Evolutionary conservation across 2,888 invertebrate species (phyloP).

Genomic region (Andrena bicolor): DNA sequence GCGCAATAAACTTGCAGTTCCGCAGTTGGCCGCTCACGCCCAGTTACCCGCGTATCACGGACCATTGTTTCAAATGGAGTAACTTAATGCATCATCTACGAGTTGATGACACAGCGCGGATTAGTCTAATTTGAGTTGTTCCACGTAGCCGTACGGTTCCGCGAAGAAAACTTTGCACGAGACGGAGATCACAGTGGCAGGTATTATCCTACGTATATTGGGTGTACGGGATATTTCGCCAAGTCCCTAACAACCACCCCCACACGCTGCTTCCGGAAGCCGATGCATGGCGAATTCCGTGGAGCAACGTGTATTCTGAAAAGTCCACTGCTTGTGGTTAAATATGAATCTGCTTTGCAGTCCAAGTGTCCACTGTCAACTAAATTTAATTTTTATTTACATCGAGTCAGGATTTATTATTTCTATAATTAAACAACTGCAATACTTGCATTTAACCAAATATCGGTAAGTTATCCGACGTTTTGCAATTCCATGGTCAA

Average conservation of each 20-base stretch:
- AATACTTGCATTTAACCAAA: too few species aligned
- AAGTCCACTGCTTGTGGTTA: background rate
- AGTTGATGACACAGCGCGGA: constrained; percentile 55
- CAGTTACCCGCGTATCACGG: constrained; percentile 48
- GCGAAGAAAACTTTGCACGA: constrained; percentile 53
- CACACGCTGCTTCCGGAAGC: background rate
- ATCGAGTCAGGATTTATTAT: background rate
- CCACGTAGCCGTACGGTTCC: constrained; percentile 38
- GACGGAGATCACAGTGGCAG: constrained; percentile 39
- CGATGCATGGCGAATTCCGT: background rate
- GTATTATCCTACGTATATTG: constrained; percentile 53
- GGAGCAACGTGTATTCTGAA: background rate
- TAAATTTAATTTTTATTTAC: background rate
- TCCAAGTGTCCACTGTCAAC: background rate
- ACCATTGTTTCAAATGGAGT: constrained; percentile 53
- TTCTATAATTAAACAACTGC: background rate
- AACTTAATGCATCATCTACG: constrained; percentile 60
- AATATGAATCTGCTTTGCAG: background rate
- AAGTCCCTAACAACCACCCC: constrained; percentile 30
- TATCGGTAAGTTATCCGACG: too few species aligned
- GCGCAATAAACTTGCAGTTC: constrained; percentile 13
- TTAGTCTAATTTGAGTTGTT: constrained; percentile 57
- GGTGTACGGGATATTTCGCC: constrained; percentile 40
- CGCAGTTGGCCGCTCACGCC: constrained; percentile 48
- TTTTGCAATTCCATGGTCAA: too few species aligned